These are phyloP conservation scores for Peromyscus nudipes DNA, from an alignment of 2,797 vertebrate species.

Conservation along the genomic window DNA sequence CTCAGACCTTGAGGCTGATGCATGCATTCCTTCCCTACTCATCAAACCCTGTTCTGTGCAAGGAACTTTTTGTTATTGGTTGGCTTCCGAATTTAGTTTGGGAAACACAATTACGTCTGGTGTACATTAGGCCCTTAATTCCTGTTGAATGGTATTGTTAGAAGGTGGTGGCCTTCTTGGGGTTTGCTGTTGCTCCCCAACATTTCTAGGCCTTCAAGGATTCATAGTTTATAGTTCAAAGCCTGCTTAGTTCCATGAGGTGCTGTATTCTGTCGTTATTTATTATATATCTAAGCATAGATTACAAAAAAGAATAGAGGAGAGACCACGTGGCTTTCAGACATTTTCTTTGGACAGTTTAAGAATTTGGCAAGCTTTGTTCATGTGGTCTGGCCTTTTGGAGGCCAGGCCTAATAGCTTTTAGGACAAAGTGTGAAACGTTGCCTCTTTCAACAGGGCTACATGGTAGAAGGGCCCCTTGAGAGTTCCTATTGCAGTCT, in stretches of 20 bases:
- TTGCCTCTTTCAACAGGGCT: conserved; percentile 44
- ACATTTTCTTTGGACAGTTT: conserved; percentile 27
- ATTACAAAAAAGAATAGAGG: conserved; percentile 20
- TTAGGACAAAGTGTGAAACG: conserved; percentile 26
- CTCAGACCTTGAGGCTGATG: neutral
- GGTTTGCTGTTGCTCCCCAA: neutral
- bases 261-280: neutral
- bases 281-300: neutral
- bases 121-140: neutral
- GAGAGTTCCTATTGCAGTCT: conserved; percentile 63
- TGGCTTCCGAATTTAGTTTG: conserved; percentile 41
- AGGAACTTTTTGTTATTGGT: neutral
- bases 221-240: neutral
- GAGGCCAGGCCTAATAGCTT: conserved; percentile 25
- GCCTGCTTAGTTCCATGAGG: neutral
- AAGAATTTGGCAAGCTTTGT: conserved; percentile 6
- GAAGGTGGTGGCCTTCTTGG: neutral
- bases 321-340: conserved; percentile 14
- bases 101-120: neutral
- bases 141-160: conserved; percentile 11
- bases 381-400: conserved; percentile 2
- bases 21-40: neutral
- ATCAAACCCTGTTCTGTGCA: neutral
- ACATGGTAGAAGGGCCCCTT: conserved; percentile 37
- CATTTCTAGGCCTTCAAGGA: neutral